Percentiles rank a stretch among this genome's conserved stretches.
Conservation (phyloP, 2,113 vertebrate genomes). For the Ctenodactylus gundi region DNA sequence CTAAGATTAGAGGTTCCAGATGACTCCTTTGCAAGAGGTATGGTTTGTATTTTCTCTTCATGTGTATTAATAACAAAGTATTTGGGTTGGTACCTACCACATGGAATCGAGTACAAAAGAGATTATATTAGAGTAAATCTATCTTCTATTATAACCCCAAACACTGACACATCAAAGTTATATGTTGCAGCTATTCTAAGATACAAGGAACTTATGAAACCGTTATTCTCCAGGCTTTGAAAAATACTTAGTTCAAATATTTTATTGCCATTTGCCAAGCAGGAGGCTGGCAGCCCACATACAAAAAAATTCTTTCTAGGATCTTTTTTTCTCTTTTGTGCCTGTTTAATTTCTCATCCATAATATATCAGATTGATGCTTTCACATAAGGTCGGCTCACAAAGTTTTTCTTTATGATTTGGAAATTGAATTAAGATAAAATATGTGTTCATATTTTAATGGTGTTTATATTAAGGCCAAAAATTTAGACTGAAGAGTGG, state of each 20-base stretch:
- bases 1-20: not conserved
- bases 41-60: slow-evolving; percentile 40
- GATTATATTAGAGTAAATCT: not conserved
- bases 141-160: not conserved
- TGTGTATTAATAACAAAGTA: not conserved
- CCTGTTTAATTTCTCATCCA: slow-evolving; percentile 13
- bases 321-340: not conserved
- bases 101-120: slow-evolving; percentile 9
- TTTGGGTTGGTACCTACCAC: not conserved
- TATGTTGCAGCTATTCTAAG: not conserved
- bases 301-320: not conserved
- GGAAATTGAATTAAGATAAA: too few relatives aligned
- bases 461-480: not conserved
- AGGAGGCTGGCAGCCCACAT: not conserved
- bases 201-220: not conserved
- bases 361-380: not conserved
- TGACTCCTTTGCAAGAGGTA: not conserved
- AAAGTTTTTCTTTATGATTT: not conserved
- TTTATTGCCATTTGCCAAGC: not conserved
- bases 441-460: not conserved
- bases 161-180: not conserved
- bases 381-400: not conserved
- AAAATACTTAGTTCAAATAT: not conserved
- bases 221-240: not conserved
- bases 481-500: not conserved